Conservation (phyloP, 2,113 vertebrate species). For the Sceloporus tristichus region DNA sequence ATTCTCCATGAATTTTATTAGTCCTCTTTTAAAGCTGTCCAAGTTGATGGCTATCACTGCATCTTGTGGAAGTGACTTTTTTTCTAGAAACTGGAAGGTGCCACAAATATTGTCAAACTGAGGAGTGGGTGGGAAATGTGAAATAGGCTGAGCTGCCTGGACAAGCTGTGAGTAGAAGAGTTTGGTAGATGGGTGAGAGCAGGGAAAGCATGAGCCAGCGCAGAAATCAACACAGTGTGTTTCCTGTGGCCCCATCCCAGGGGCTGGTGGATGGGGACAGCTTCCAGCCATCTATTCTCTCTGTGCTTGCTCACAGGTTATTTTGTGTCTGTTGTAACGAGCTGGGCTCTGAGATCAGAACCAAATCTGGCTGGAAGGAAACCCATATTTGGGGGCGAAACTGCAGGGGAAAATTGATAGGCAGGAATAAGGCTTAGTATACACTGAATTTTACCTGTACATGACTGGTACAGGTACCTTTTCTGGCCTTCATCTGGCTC, state of each 20-base stretch:
- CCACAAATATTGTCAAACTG: conserved; percentile 58
- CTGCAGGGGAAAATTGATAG: not conserved
- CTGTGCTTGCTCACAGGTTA: too few species aligned
- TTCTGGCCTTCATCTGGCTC: too few species aligned
- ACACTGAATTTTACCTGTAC: not conserved
- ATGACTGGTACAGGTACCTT: too few species aligned
- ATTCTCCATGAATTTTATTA: too few species aligned
- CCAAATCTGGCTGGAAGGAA: too few species aligned
- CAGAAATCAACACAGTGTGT: conserved; percentile 12
- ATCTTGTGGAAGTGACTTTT: not conserved
- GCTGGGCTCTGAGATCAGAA: too few species aligned
- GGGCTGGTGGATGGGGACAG: not conserved
- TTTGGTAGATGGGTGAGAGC: not conserved
- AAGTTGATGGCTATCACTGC: too few species aligned
- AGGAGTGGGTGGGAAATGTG: conserved; percentile 21
- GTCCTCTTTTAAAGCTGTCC: too few species aligned
- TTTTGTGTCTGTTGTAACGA: too few species aligned
- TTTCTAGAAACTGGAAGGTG: conserved; percentile 61
- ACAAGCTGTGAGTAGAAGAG: conserved; percentile 22
- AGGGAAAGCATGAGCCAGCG: conserved; percentile 18
- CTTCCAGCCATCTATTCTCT: not conserved
- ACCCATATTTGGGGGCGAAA: not conserved
- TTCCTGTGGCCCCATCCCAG: conserved; percentile 1
- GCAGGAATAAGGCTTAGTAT: too few species aligned
- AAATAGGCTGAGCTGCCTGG: conserved; percentile 48